Percentiles rank a stretch among this genome's conserved stretches.
These are phyloP conservation scores for Hydrocynus forskahlii DNA, from an alignment of 2,797 vertebrate species.

Conservation along the genomic window DNA sequence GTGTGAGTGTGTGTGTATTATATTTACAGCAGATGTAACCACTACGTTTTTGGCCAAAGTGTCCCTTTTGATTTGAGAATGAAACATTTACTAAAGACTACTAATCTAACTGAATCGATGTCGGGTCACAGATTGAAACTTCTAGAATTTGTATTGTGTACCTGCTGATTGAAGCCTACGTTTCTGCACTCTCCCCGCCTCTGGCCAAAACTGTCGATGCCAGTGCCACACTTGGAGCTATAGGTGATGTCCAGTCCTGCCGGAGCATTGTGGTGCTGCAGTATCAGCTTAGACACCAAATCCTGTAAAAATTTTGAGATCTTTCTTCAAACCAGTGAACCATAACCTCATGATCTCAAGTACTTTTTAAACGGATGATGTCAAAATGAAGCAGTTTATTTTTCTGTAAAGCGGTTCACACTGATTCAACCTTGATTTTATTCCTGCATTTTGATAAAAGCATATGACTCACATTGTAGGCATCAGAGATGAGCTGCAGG, in stretches of 20 bases:
- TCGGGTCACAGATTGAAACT: background rate
- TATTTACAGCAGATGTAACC: too few species aligned
- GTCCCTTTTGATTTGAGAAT: too few species aligned
- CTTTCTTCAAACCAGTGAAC: background rate
- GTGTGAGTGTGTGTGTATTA: too few species aligned
- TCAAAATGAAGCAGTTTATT: too few species aligned
- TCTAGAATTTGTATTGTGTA: background rate
- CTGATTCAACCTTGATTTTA: background rate
- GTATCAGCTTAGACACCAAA: conserved; percentile 1
- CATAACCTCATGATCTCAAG: background rate
- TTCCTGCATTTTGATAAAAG: background rate
- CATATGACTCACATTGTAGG: background rate
- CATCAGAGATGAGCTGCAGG: background rate
- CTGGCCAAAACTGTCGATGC: background rate
- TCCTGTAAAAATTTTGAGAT: background rate
- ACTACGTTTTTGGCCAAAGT: too few species aligned
- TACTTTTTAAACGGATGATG: background rate
- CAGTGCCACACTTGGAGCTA: background rate
- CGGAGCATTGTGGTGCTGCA: conserved; percentile 68
- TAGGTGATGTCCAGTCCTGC: background rate
- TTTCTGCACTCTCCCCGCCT: background rate
- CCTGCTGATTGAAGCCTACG: background rate
- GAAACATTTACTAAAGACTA: too few species aligned
- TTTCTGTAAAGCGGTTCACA: background rate
- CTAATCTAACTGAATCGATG: too few species aligned